phyloP scores from a whole-genome alignment of 2,888 invertebrate genomes.

The Rhaphigaster nebulosa region DNA sequence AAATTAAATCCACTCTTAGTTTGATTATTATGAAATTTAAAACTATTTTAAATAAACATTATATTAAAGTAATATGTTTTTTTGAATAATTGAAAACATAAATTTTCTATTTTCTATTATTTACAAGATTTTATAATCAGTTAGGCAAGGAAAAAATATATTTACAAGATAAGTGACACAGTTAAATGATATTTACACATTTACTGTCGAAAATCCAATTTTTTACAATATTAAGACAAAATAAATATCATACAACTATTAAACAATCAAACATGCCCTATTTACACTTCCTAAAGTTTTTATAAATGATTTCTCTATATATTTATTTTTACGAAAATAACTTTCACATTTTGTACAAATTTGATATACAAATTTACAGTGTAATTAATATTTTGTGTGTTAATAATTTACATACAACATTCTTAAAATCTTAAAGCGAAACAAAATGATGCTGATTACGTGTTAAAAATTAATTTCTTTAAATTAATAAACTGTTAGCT shows the following conservation, averaged over 20 bases:
- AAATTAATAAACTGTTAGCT: background rate
- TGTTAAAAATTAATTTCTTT: background rate
- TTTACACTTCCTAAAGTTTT: background rate
- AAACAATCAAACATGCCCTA: background rate
- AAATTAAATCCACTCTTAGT: background rate
- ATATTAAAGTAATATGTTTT: too few species aligned
- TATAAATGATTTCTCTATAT: background rate
- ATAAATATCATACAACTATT: background rate
- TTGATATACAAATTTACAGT: slow-evolving; percentile 16
- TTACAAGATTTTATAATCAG: background rate
- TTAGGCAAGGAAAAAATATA: background rate
- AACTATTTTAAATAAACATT: background rate
- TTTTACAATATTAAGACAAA: background rate
- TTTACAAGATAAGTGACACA: background rate
- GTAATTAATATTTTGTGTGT: background rate
- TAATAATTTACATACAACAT: background rate
- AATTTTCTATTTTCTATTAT: background rate
- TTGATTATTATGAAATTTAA: background rate
- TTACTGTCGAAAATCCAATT: background rate
- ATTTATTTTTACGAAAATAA: slow-evolving; percentile 22
- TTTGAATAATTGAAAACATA: background rate
- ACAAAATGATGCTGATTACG: background rate
- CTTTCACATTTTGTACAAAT: background rate
- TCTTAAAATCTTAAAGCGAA: background rate
- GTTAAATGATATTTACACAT: background rate